A percentile compares a stretch with the other conserved stretches of the same genome.
Evolutionary conservation across 1,140 invertebrate genomes (phyloP).

Genomic region (Zaprionus davidi): DNA sequence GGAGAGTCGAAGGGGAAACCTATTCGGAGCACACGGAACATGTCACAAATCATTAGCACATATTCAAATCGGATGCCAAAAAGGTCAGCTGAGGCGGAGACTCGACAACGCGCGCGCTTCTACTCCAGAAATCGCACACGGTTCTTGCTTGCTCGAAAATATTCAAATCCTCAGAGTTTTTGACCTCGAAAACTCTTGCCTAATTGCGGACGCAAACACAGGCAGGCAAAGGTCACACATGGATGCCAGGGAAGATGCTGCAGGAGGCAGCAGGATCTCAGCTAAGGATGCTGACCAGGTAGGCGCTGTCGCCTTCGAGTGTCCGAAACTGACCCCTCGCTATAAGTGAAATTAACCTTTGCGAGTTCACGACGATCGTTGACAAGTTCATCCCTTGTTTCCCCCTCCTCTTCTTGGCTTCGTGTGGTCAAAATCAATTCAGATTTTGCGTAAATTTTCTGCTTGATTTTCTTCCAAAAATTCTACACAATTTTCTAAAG

Average conservation of each 20-base stretch:
- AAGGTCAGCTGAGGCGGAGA: constrained; percentile 44
- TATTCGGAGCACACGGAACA: constrained; percentile 37
- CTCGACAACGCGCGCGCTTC: background rate
- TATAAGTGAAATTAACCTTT: constrained; percentile 68
- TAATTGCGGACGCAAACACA: constrained; percentile 65
- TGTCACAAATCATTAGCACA: constrained; percentile 82
- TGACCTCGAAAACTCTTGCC: constrained; percentile 68
- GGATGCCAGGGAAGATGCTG: background rate
- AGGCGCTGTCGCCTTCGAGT: constrained; percentile 53
- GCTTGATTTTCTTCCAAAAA: constrained; percentile 67
- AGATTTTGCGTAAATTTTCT: constrained; percentile 68
- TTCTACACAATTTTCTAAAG: constrained; percentile 62
- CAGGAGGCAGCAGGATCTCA: constrained; percentile 42
- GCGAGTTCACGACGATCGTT: constrained; percentile 29
- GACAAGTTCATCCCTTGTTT: constrained; percentile 65
- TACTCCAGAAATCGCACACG: constrained; percentile 17
- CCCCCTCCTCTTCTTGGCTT: background rate
- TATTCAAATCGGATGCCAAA: constrained; percentile 67
- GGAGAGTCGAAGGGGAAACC: background rate
- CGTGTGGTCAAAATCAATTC: constrained; percentile 52
- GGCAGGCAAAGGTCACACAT: constrained; percentile 62
- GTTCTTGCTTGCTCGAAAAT: constrained; percentile 23
- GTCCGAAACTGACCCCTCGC: constrained; percentile 45
- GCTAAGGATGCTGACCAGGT: constrained; percentile 55
- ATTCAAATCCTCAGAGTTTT: constrained; percentile 58